phyloP scores from a whole-genome alignment of 2,113 vertebrate species.

The Zapus hudsonius region DNA sequence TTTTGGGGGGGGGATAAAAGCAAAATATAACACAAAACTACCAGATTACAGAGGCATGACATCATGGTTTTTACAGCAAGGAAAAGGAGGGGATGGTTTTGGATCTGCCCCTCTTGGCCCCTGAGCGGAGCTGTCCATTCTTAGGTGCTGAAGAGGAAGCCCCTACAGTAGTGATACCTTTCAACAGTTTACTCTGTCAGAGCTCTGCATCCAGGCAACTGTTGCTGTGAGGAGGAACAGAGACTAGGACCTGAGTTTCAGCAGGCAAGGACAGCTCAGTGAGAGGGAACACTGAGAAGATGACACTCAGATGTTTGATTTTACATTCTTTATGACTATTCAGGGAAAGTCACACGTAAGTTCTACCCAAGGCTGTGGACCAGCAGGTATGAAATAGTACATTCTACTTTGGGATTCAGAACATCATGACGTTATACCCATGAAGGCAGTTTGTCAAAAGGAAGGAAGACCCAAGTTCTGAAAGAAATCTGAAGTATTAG shows the following conservation, averaged over 20 bases:
- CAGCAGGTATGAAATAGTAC: background rate
- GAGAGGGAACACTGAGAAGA: background rate
- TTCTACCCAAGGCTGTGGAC: background rate
- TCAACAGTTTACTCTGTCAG: too few species aligned
- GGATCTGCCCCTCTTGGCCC: background rate
- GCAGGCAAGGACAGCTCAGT: background rate
- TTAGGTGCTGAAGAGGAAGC: slow-evolving; percentile 44
- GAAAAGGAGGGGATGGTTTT: background rate
- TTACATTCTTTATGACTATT: too few species aligned
- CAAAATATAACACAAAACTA: background rate
- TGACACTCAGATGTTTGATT: background rate
- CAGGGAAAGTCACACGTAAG: too few species aligned
- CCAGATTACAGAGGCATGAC: background rate
- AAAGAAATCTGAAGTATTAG: background rate
- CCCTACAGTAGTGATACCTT: background rate
- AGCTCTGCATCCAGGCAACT: background rate
- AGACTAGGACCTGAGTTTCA: background rate
- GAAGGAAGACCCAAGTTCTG: background rate
- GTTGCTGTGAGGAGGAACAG: background rate
- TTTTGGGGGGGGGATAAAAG: background rate
- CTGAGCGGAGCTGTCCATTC: background rate
- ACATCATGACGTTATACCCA: background rate
- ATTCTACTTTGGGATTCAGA: background rate
- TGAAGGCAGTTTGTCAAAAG: background rate
- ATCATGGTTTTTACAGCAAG: background rate